phyloP scores from a whole-genome alignment of 1,140 invertebrate genomes.

The Adoxophyes honmai region DNA sequence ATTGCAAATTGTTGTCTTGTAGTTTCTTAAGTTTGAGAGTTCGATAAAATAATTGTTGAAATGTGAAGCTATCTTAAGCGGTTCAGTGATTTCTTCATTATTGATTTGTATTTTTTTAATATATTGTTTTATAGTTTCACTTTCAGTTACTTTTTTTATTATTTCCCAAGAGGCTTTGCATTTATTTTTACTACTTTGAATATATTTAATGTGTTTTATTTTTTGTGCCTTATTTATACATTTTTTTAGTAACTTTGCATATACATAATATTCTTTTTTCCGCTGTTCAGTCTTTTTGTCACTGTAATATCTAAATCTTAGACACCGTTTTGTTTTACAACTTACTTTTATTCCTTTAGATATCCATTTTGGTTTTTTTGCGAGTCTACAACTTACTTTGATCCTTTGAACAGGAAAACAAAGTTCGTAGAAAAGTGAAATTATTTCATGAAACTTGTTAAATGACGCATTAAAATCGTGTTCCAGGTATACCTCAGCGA shows the following conservation, averaged over 20 bases:
- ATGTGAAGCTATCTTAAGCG: background rate
- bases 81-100: background rate
- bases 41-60: conserved; percentile 3
- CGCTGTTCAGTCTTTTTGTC: background rate
- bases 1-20: background rate
- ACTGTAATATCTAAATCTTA: background rate
- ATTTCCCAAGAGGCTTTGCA: background rate
- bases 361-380: no score
- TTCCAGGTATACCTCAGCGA: background rate
- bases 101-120: background rate
- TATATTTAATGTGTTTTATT: background rate
- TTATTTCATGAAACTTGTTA: background rate
- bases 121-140: background rate
- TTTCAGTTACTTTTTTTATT: background rate
- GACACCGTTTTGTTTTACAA: background rate
- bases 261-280: background rate
- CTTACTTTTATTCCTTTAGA: background rate
- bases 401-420: background rate
- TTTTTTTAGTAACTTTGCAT: background rate
- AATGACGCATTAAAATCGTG: background rate
- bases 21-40: background rate
- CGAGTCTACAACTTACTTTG: no score
- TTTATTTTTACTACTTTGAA: background rate
- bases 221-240: background rate
- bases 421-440: background rate